These are phyloP conservation scores for Parelbella ahira DNA, from an alignment of 2,888 invertebrate species.

Conservation along the genomic window DNA sequence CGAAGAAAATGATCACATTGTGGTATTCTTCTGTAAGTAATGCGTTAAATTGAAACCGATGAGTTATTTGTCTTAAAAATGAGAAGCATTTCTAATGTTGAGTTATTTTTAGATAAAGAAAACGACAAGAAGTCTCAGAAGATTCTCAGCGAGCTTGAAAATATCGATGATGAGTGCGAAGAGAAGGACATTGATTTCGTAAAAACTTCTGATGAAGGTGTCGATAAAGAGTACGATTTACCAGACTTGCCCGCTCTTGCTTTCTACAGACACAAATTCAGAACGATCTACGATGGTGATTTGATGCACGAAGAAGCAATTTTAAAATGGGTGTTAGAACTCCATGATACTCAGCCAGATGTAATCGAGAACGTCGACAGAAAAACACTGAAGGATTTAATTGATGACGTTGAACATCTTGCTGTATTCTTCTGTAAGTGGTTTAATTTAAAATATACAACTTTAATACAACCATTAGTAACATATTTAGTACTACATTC, in stretches of 20 bases:
- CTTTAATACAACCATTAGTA: too few relatives aligned
- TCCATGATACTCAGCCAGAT: constrained; percentile 91
- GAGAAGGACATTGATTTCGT: constrained; percentile 95
- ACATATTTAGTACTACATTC: too few relatives aligned
- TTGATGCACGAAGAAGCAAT: constrained; percentile 95
- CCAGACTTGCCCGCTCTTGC: constrained; percentile 89
- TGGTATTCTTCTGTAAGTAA: constrained; percentile 94
- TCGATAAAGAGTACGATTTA: constrained; percentile 93
- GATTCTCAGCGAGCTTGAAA: constrained; percentile 92
- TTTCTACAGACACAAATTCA: constrained; percentile 93
- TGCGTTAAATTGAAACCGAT: too few relatives aligned
- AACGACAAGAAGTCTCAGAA: constrained; percentile 94
- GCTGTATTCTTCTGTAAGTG: constrained; percentile 95
- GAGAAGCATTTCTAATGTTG: neutral
- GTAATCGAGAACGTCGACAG: constrained; percentile 95
- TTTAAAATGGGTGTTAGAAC: constrained; percentile 92
- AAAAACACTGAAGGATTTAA: constrained; percentile 92
- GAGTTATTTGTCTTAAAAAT: neutral
- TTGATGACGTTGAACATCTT: constrained; percentile 93
- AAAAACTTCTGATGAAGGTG: constrained; percentile 93
- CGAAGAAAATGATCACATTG: constrained; percentile 92
- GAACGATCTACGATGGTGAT: constrained; percentile 93
- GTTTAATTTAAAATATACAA: too few relatives aligned
- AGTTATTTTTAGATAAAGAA: constrained; percentile 85
- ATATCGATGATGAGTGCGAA: constrained; percentile 96